Percentiles rank a stretch among this genome's conserved stretches.
Evolutionary conservation across 2,113 vertebrate species (phyloP).

Genomic region (Pristiophorus japonicus): DNA sequence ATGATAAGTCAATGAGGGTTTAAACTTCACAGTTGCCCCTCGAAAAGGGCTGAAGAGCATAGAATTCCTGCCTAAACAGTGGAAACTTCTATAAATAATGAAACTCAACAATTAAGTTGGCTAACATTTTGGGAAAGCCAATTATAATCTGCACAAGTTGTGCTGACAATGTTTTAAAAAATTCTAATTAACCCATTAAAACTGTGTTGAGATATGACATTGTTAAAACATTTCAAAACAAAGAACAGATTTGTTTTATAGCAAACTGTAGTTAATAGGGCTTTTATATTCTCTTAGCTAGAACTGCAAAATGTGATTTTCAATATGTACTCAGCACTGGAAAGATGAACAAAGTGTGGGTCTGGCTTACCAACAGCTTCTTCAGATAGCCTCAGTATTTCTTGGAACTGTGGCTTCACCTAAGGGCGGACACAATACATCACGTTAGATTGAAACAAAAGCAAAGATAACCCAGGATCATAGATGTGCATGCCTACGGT

Average conservation of each 20-base stretch:
- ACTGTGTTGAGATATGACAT: background rate
- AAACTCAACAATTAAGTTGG: background rate
- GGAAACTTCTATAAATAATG: background rate
- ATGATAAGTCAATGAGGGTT: background rate
- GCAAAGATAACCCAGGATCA: conserved; percentile 4
- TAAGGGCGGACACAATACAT: conserved; percentile 44
- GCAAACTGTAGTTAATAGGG: background rate
- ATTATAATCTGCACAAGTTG: background rate
- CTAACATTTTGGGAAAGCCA: background rate
- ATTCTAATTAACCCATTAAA: background rate
- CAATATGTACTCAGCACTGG: background rate
- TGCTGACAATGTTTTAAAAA: background rate
- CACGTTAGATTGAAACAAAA: conserved; percentile 16
- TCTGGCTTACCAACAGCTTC: conserved; percentile 89
- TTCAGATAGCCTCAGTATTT: conserved; percentile 93
- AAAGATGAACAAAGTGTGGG: background rate
- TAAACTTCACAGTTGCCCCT: background rate
- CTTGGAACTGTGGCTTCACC: conserved; percentile 98
- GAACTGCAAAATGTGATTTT: conserved; percentile 38
- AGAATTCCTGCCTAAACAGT: background rate
- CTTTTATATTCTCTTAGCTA: background rate
- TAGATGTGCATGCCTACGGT: background rate
- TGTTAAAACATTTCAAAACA: background rate
- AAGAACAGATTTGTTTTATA: background rate
- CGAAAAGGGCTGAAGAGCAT: background rate